Percentiles rank a stretch among this genome's conserved stretches.
These are phyloP conservation scores for Scolopax bukidnonensis DNA, from an alignment of 2,797 vertebrate genomes.

Conservation along the genomic window DNA sequence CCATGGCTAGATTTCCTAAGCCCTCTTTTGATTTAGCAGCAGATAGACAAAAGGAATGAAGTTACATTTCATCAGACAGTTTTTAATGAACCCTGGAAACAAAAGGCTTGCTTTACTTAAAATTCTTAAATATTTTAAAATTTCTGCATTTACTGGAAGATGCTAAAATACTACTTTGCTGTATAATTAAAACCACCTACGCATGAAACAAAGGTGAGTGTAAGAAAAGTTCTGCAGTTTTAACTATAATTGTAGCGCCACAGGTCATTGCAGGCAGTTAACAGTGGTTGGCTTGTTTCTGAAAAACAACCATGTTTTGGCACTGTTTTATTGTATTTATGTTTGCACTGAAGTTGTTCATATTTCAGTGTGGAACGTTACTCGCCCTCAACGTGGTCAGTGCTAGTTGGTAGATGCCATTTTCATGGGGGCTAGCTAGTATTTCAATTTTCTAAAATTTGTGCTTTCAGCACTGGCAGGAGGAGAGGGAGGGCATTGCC, in stretches of 20 bases:
- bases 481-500: background rate
- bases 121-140: background rate
- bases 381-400: background rate
- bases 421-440: background rate
- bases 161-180: background rate
- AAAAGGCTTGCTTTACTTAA: background rate
- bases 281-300: background rate
- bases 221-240: background rate
- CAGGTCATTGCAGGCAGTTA: background rate
- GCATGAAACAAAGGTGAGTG: background rate
- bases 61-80: background rate
- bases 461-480: accelerated
- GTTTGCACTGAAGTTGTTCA: background rate
- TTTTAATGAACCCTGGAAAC: background rate
- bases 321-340: background rate
- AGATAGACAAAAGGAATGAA: background rate
- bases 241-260: background rate
- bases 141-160: background rate
- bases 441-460: background rate
- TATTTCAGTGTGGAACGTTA: background rate
- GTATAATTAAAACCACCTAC: background rate
- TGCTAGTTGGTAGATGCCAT: background rate
- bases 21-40: background rate
- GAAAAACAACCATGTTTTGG: background rate
- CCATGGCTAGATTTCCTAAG: background rate